Conservation (phyloP, 2,797 vertebrate genomes). For the Natrix natrix region DNA sequence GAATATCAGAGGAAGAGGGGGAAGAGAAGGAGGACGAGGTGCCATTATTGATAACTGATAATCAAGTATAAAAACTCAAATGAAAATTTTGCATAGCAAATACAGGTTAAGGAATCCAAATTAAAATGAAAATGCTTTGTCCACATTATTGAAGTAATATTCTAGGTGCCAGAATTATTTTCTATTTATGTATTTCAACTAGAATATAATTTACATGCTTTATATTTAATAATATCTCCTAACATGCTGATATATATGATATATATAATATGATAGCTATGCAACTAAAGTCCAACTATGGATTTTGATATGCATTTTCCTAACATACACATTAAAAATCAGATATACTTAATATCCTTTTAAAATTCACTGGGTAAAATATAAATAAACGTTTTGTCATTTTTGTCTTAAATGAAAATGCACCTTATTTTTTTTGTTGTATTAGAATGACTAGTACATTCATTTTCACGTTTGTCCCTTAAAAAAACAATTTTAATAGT, state of each 20-base stretch:
- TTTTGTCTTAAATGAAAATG: neutral
- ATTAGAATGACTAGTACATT: neutral
- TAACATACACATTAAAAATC: neutral
- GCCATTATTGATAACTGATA: neutral
- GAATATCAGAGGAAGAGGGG: neutral
- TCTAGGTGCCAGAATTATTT: neutral
- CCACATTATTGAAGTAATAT: neutral
- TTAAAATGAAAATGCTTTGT: neutral
- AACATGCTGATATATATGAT: neutral
- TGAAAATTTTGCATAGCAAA: neutral
- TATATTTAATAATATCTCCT: neutral
- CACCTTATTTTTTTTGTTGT: neutral
- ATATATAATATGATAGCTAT: neutral
- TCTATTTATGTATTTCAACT: neutral
- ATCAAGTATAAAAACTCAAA: neutral
- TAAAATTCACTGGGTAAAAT: neutral
- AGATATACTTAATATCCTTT: neutral
- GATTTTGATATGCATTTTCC: neutral
- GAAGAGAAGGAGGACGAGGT: accelerated
- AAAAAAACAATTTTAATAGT: neutral
- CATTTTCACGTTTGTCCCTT: neutral
- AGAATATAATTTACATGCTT: neutral
- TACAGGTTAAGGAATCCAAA: neutral
- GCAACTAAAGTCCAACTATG: neutral
- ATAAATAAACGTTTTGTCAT: neutral